Conservation (phyloP, 1,140 invertebrate species). For the Druon quercuslanigerum region DNA sequence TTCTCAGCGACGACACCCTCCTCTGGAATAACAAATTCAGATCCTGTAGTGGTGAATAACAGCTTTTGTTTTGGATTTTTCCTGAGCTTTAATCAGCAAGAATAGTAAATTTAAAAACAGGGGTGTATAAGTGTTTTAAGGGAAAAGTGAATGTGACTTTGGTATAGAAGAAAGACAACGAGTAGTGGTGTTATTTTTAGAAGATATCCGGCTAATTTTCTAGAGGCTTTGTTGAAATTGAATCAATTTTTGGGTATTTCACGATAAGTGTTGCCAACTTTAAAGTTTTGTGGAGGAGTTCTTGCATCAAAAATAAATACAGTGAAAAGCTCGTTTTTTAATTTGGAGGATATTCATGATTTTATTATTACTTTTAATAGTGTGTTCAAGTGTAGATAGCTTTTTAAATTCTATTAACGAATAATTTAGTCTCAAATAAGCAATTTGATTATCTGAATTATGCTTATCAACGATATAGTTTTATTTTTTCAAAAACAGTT, state of each 20-base stretch:
- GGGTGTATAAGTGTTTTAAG: neutral
- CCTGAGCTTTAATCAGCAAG: neutral
- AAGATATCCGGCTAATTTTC: neutral
- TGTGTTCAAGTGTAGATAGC: neutral
- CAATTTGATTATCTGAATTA: too few species aligned
- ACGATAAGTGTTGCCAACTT: conserved; percentile 19
- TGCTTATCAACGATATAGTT: too few species aligned
- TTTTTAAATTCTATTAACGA: too few species aligned
- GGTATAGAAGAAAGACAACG: neutral
- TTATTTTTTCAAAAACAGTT: too few species aligned
- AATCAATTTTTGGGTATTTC: neutral
- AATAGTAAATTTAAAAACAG: neutral
- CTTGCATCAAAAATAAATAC: too few species aligned
- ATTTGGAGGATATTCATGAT: neutral
- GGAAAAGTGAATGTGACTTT: neutral
- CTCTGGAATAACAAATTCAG: neutral
- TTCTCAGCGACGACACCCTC: neutral
- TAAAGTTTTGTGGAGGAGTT: neutral
- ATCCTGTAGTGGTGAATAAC: neutral
- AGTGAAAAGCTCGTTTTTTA: too few species aligned
- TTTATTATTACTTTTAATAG: neutral
- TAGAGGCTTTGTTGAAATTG: neutral
- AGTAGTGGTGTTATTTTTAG: neutral
- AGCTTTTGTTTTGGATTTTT: too few species aligned
- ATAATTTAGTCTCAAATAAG: too few species aligned